Percentiles rank a stretch among this genome's conserved stretches.
Conservation (phyloP, 2,797 vertebrate species). For the Neoniphon sammara region DNA sequence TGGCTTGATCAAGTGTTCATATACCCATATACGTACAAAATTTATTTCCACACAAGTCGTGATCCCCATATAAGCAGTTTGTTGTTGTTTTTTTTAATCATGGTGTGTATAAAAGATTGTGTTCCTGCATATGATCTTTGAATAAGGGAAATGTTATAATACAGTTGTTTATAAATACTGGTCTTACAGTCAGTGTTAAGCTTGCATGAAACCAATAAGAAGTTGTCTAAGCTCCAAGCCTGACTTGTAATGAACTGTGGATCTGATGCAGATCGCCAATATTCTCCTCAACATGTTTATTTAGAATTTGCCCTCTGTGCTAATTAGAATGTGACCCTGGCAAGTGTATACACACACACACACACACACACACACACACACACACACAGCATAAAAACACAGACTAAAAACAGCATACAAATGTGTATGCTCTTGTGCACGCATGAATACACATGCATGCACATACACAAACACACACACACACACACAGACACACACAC, state of each 20-base stretch:
- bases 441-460: too few relatives aligned
- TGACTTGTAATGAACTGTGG: conserved; percentile 65
- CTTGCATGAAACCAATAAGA: conserved; percentile 51
- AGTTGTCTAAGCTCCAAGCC: conserved; percentile 27
- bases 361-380: neutral
- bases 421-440: neutral
- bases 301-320: conserved; percentile 85
- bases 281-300: conserved; percentile 76
- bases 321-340: conserved; percentile 89
- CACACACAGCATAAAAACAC: conserved; percentile 15
- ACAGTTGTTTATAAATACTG: neutral
- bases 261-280: conserved; percentile 70
- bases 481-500: conserved; percentile 31
- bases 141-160: conserved; percentile 5
- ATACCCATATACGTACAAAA: neutral
- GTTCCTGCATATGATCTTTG: neutral
- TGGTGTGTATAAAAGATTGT: neutral
- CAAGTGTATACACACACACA: neutral
- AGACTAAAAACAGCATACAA: neutral
- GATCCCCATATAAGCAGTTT: neutral
- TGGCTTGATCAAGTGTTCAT: neutral
- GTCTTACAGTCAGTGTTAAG: conserved; percentile 8
- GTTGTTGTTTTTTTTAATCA: neutral
- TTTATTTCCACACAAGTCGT: conserved; percentile 1
- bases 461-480: neutral